Base-by-base conservation (phyloP, 2,888 invertebrate genomes). In the Lysandra coridon region DNA sequence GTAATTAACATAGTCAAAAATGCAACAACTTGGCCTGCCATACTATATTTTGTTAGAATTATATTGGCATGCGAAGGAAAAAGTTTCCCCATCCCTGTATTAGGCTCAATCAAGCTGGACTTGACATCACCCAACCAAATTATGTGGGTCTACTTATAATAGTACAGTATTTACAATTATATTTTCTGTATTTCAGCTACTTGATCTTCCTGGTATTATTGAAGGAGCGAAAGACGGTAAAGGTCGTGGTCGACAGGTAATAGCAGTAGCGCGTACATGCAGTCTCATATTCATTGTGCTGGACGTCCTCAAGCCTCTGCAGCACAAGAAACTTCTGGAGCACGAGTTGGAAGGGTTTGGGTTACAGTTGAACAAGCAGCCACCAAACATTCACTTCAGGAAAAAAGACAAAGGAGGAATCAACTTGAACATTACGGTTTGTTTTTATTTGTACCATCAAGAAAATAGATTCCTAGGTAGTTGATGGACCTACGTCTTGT, bases 151-250 rank as follows among this genome's bases (percentile, higher is more conserved):
- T 44, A 44, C 49, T 44, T 10, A 44, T 44, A 49, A 49, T 49
- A 0, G 49, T 49, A 10, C 49, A 49, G 12, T 49, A 49, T 49
- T 10, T 49, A 10, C 10, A 10, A 44, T 44, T 44, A 10, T 12
- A 44, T 49, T 49, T 49, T 49, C 49, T 49, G 49, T 49, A 60
- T 86, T 88, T 12, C 89, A 99, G 98, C 94, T 99, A 80, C 95
- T 99, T 12, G 99, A 99, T 96, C 96, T 99, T 86, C 99, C 99
- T 81, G 99, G 99, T 94, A 99, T 99, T 90, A 99, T 99, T 85
- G 99, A 99, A 95, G 99, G 99, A 82, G 99, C 99, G 0, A 99
- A 99, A 89, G 99, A 99, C 89, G 99, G 99, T 82, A 99, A 99
- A 91, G 99, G 99, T 95, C 95, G 99, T 91, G 99, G 99, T 95